phyloP scores from a whole-genome alignment of 1,140 invertebrate genomes.

The Trichoplusia ni region DNA sequence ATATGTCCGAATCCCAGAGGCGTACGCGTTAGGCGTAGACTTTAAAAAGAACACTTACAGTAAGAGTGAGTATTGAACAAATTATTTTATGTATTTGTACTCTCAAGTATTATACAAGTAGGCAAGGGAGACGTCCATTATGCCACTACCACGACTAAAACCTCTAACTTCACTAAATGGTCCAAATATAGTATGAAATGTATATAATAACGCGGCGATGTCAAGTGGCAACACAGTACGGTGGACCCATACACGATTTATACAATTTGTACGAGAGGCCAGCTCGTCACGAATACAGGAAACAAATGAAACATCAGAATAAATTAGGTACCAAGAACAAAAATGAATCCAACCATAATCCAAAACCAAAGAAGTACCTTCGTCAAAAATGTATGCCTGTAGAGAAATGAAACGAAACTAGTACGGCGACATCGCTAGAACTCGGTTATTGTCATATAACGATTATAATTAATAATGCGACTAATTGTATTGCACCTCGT shows the following conservation, averaged over 20 bases:
- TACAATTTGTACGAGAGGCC: slow-evolving; percentile 52
- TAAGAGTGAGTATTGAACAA: slow-evolving; percentile 46
- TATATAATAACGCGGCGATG: slow-evolving; percentile 37
- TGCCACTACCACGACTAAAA: slow-evolving; percentile 55
- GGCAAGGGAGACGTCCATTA: slow-evolving; percentile 45
- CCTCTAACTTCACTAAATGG: slow-evolving; percentile 65
- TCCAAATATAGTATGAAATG: slow-evolving; percentile 62
- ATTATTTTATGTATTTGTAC: slow-evolving; percentile 64
- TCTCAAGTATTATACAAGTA: slow-evolving; percentile 61
- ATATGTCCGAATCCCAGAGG: background rate
- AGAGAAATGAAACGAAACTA: slow-evolving; percentile 44
- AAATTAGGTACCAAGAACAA: slow-evolving; percentile 34
- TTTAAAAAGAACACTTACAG: slow-evolving; percentile 39
- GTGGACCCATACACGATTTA: slow-evolving; percentile 51
- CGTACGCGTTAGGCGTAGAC: slow-evolving; percentile 35
- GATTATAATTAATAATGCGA: slow-evolving; percentile 51
- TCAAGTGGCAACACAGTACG: slow-evolving; percentile 35
- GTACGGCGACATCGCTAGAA: slow-evolving; percentile 38
- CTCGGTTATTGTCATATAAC: slow-evolving; percentile 73
- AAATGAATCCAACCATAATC: slow-evolving; percentile 53
- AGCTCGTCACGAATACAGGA: slow-evolving; percentile 57
- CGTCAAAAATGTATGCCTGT: background rate
- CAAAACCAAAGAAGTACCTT: slow-evolving; percentile 50
- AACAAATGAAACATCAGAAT: slow-evolving; percentile 35
- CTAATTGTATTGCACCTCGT: slow-evolving; percentile 36